Percentiles rank a stretch among this genome's conserved stretches.
These are phyloP conservation scores for Cygnus olor DNA, from an alignment of 2,797 vertebrate species.

Conservation along the genomic window DNA sequence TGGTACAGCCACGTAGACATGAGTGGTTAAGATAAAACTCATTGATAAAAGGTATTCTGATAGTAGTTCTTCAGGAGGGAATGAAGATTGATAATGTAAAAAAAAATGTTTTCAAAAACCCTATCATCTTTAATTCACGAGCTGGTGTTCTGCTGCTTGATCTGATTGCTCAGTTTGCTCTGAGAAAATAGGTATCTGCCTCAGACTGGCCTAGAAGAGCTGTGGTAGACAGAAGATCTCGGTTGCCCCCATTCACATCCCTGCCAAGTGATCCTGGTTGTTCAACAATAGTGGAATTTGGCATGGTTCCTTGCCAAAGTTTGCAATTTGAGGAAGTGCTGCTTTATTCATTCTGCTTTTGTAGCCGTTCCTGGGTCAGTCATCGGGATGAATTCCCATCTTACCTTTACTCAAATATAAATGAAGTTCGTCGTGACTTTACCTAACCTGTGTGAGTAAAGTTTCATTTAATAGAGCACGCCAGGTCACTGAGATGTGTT, in stretches of 20 bases:
- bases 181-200: neutral
- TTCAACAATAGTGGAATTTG: neutral
- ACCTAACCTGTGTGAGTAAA: neutral
- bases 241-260: neutral
- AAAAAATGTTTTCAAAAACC: neutral
- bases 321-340: neutral
- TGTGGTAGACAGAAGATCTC: neutral
- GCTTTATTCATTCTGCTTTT: neutral
- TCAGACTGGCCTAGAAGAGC: neutral
- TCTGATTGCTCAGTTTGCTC: neutral
- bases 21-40: neutral
- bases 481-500: neutral
- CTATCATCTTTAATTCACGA: slow-evolving; percentile 11
- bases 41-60: neutral
- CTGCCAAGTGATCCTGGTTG: neutral
- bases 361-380: neutral
- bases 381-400: neutral
- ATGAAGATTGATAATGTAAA: neutral
- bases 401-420: neutral
- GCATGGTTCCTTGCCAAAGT: neutral
- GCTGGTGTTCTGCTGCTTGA: neutral
- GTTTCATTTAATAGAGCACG: neutral
- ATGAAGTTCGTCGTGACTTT: neutral
- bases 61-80: neutral
- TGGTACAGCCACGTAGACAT: neutral